Base-by-base conservation (phyloP, 2,797 vertebrate genomes). In the Limosa lapponica region DNA sequence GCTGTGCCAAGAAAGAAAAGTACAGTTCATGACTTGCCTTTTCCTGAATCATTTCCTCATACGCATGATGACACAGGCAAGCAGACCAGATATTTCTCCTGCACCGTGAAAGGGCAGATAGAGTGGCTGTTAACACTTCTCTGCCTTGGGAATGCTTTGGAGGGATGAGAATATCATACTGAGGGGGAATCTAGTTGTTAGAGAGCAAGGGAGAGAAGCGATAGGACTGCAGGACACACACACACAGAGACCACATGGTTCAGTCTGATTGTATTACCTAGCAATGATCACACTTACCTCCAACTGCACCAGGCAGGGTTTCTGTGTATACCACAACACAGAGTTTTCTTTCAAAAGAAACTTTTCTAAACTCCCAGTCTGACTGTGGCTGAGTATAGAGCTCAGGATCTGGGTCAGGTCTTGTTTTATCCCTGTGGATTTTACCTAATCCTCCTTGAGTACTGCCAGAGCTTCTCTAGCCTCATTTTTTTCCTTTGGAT, bases 371-470 rank as follows among this genome's bases (percentile, higher is more conserved):
- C 6, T 23, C 58, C 51, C 39, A 65, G 30, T 54, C 61, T 91
- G 70, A 80, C 69, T 67, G 61, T 70, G 46, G n/a, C 70, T 93
- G 69, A 81, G 24, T 46, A 24, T 9, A 89, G 62, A 62, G 57
- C 46, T 88, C 24, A 4, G 19, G n/a, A 85, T 93, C 58, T 95
- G 48, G 82, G n/a, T 94, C 83, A 86, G 64, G 67, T 75, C 93
- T 91, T 93, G 51, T 81, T 95, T 92, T 94, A 95, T 95, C 74
- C 86, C 77, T 10, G 8, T 87, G 90, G 92, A 91, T 90, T 97
- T 95, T 91, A 77, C 71, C 91, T 96, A 96, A 94, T 93, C 83
- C 55, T 78, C 67, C 67, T 2, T 82, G 84, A 93, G 54, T 51
- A 71, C 44, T 95, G 70, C 92, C 95, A 96, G 81, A 85, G 54